A percentile compares a stretch with the other conserved stretches of the same genome.
phyloP scores from a whole-genome alignment of 2,797 vertebrate genomes.

The Pelobates cultripes region DNA sequence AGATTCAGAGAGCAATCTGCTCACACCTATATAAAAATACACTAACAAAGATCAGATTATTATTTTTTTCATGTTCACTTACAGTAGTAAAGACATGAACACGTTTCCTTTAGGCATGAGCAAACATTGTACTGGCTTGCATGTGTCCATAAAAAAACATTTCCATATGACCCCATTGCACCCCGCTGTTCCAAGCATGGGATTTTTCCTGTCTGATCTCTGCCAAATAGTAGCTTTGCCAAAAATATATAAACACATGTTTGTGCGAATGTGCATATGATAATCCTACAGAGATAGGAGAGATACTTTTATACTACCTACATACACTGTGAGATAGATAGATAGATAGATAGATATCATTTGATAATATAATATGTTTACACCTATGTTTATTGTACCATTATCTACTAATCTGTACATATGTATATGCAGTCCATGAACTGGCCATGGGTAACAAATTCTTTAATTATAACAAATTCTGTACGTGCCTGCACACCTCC shows the following conservation, averaged over 20 bases:
- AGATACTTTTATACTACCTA: not conserved
- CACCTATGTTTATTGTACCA: too few species aligned
- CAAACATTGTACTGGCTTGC: not conserved
- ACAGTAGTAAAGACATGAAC: not conserved
- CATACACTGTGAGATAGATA: not conserved
- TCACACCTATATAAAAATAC: not conserved
- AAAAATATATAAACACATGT: conserved; percentile 1
- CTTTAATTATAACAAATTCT: too few species aligned
- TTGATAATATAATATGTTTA: too few species aligned
- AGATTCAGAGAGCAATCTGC: not conserved
- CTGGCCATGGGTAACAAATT: too few species aligned
- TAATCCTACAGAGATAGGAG: not conserved
- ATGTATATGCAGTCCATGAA: too few species aligned
- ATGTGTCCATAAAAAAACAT: not conserved
- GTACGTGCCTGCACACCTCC: too few species aligned
- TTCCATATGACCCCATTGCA: not conserved
- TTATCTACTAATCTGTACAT: too few species aligned
- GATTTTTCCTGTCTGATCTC: conserved; percentile 1
- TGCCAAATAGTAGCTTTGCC: conserved; percentile 2
- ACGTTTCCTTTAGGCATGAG: not conserved
- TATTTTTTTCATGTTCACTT: not conserved
- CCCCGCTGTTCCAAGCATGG: not conserved
- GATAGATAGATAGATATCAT: not conserved
- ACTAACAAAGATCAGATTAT: not conserved
- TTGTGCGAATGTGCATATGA: not conserved